Evolutionary conservation across 2,888 invertebrate genomes (phyloP).

Genomic region (Nemapogon koenigi): DNA sequence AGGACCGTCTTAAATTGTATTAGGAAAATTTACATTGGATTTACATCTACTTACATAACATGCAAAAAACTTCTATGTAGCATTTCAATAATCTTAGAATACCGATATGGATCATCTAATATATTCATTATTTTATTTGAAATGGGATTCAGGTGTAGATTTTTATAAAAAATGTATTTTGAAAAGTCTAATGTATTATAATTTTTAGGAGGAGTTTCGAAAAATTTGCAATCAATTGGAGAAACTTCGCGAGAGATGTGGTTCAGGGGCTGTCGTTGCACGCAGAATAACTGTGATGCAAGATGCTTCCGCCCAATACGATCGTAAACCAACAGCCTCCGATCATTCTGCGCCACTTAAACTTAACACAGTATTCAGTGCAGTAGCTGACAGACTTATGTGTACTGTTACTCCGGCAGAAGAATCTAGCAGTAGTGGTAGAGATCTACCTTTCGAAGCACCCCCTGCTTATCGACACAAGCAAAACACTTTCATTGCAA

Average conservation of each 20-base stretch:
- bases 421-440: constrained; percentile 55
- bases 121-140: too few relatives aligned
- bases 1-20: too few relatives aligned
- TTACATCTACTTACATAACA: too few relatives aligned
- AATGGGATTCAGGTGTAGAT: too few relatives aligned
- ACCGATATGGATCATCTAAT: too few relatives aligned
- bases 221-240: constrained; percentile 82
- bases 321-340: constrained; percentile 54
- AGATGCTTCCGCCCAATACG: constrained; percentile 72
- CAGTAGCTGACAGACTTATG: constrained; percentile 58
- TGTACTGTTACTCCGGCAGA: constrained; percentile 58
- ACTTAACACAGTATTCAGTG: constrained; percentile 59
- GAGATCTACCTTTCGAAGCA: constrained; percentile 51
- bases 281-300: constrained; percentile 83
- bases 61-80: too few relatives aligned
- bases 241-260: constrained; percentile 77
- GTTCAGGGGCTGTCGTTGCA: constrained; percentile 75
- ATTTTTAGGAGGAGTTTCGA: constrained; percentile 77
- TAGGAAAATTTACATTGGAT: too few relatives aligned
- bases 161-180: neutral
- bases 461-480: constrained; percentile 51
- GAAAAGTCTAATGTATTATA: neutral
- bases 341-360: constrained; percentile 53
- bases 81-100: too few relatives aligned
- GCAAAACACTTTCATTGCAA: constrained; percentile 50